Base-by-base conservation (phyloP, 2,888 invertebrate genomes). In the Cetonia aurata region DNA sequence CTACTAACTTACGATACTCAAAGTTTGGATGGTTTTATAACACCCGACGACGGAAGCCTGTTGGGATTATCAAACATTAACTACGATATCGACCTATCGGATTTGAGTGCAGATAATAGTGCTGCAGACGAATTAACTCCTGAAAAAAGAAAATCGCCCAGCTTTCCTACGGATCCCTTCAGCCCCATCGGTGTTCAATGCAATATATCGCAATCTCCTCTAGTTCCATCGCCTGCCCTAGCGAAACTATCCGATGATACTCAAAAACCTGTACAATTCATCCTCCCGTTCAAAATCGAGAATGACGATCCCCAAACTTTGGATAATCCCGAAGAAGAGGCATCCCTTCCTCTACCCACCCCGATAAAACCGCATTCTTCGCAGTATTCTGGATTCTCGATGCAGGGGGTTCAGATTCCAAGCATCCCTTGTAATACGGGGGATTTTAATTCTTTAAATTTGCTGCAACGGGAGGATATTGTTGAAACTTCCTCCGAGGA, bases 41-140 rank as follows among this genome's bases (percentile, higher is more conserved):
- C 90, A 0, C 89, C 90, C 0, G 91, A 92, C 65, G 90, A 91
- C 41, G 85, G 82, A 0, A 87, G 88, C 70, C 83, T 89, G 42
- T 87, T 90, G 12, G 90, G 90, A 0, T 81, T 93, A 31, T 89
- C 90, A 25, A 90, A 91, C 77, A 89, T 93, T 12, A 92, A 92
- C 80, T 93, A 93, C 75, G 93, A 93, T 76, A 92, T 93, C 69
- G 92, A 93, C 81, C 85, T 92, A 70, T 92, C 92, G 2, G 93
- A 93, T 82, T 85, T 91, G 48, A 92, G 92, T 77, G 91, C 88
- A 0, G 93, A 93, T 8, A 92, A 92, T 78, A 92, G 92, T 75
- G 85, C 89, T 25, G 89, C 89, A 0, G 92, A 92, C 41, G 86
- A 86, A 72, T 73, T 84, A 48, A 83, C 84, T 2, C 82, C 83